Evolutionary conservation across 2,888 invertebrate genomes (phyloP), one percentile per base, ranked within the genome.

Genomic region (Agrochola macilenta): DNA sequence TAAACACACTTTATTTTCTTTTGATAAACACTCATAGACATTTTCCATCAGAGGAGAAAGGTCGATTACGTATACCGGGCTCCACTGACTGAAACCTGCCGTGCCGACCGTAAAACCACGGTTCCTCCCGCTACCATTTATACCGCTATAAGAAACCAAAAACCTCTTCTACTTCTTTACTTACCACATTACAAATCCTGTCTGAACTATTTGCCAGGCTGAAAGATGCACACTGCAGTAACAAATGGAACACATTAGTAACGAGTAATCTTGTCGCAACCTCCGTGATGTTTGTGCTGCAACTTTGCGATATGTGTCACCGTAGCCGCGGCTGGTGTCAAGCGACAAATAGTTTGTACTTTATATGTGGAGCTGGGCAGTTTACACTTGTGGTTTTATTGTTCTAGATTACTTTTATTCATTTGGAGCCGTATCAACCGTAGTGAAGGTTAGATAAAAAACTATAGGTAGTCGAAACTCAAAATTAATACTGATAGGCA

Each of bases 241-340:
- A 77, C 69, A 70, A 83, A 83, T 77, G 74, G 46, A 11, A 46
- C 52, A 69, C 83, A 86, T 86, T 83, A 83, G 83, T 83, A 64
- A 65, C 71, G 39, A 61, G 83, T 83, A 82, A 86, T 83, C 86
- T 74, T 78, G 78, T 82, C 60, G 82, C 69, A 73, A 70, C 78
- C 83, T 60, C 71, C 43, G 14, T 39, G 65, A 39, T 82, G 78
- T 83, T 86, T 83, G 73, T 58, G 76, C 76, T 70, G 78, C 83
- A 71, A 86, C 78, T 86, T 82, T 74, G 74, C 61, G 63, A 81
- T 85, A 54, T 63, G 69, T 73, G 43, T 54, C 35, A 35, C 23
- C 30, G 57, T n/a, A 35, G 57, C 76, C 58, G 30, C 30, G 58
- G 43, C n/a, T 68, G 39, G 49, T 71, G 86, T 68, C 72, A 54